These are phyloP conservation scores for Phengaris alcon DNA, from an alignment of 2,888 invertebrate species.

Conservation along the genomic window DNA sequence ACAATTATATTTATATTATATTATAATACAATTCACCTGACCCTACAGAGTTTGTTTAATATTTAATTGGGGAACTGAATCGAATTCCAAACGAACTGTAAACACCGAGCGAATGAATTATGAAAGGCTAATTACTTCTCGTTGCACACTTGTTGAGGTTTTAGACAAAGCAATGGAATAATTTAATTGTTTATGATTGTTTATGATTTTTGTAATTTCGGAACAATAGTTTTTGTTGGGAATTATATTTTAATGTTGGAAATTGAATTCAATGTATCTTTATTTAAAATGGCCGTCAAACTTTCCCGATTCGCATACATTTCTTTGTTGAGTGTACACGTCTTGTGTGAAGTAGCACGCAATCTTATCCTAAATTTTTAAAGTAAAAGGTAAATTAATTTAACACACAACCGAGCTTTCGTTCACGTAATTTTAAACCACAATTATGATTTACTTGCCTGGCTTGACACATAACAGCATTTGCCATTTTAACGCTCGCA, in stretches of 20 bases:
- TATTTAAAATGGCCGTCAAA: too few relatives aligned
- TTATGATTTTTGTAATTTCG: not conserved
- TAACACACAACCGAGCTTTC: not conserved
- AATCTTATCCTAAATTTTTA: too few relatives aligned
- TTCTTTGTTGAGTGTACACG: too few relatives aligned
- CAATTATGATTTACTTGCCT: not conserved
- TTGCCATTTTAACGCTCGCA: not conserved
- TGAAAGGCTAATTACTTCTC: conserved; percentile 11
- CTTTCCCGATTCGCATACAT: too few relatives aligned
- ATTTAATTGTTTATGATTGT: too few relatives aligned
- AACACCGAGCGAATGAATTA: conserved; percentile 15
- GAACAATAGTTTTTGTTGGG: not conserved
- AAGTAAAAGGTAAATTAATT: not conserved
- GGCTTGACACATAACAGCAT: not conserved
- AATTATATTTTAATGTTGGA: not conserved
- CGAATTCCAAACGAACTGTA: conserved; percentile 10
- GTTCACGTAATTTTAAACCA: not conserved
- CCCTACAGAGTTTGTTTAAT: not conserved
- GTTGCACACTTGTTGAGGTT: conserved; percentile 21
- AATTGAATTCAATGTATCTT: not conserved
- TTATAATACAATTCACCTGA: conserved; percentile 15
- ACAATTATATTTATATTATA: too few relatives aligned
- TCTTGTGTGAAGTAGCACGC: too few relatives aligned
- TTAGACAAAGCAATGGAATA: conserved; percentile 19
- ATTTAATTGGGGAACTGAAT: conserved; percentile 8